Base-by-base conservation (phyloP, 2,113 vertebrate genomes). In the Aegithalos caudatus region DNA sequence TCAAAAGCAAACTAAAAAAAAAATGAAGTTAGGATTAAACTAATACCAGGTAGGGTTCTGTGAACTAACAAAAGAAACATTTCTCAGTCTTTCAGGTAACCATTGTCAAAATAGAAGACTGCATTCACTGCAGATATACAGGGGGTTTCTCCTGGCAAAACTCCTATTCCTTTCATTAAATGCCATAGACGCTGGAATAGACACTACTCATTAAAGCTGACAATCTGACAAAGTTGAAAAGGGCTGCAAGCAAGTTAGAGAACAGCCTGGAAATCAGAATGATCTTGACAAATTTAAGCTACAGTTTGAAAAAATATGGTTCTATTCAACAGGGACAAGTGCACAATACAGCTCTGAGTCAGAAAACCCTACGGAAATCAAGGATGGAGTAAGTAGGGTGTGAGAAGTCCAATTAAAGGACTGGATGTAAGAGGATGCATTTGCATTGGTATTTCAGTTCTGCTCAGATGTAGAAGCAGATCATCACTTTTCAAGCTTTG, bases 151-250 rank as follows among this genome's bases (percentile, higher is more conserved):
- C 17, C 62, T 50, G 47, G 60, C 27, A 78, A 50, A 92, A 86
- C 24, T 84, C 33, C 33, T 86, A 19, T 78, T 94, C 19, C 45
- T 83, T 74, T 84, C 70, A 66, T 74, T 71, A 81, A 78, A 71
- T 60, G 47, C 11, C 5, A 0, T 6, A 28, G 33, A 83, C 19
- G 8, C 28, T 1, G 0, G 60, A 45, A 89, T 13, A 91, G 69
- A 81, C 25, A 62, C 11, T 13, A 56, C 50, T 95, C 67, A 81
- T 67, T 62, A 92, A 86, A 96, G 23, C 27, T 92, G 96, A 89
- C 83, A 95, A 47, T 73, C 64, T 84, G 72, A 71, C 81, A 91
- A 74, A 81, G 56, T 44, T 89, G 84, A 78, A 92, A 96, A 91
- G 35, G 64, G 64, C 64, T 95, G 72, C 77, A 84, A 95, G 69